Conservation (phyloP, 1,140 invertebrate genomes). For the Drosophila novamexicana region DNA sequence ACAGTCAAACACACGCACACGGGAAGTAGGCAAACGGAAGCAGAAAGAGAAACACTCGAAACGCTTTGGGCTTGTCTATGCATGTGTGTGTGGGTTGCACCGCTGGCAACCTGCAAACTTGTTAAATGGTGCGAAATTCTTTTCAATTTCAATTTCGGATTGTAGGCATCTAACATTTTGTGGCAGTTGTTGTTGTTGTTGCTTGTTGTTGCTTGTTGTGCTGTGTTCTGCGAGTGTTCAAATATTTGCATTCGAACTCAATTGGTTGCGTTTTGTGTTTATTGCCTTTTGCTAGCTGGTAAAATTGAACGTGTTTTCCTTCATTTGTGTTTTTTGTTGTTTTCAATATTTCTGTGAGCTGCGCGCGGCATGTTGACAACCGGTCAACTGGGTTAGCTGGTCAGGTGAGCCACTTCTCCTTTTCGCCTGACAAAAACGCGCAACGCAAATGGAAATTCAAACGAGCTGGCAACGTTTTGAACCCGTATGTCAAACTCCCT, state of each 20-base stretch:
- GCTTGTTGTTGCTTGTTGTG: constrained; percentile 22
- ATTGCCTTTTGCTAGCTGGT: constrained; percentile 66
- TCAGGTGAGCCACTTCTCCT: constrained; percentile 34
- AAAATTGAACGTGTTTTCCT: constrained; percentile 53
- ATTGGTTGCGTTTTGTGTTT: constrained; percentile 79
- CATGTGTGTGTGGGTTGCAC: constrained; percentile 3
- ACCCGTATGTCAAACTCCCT: constrained; percentile 60
- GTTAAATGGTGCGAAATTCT: constrained; percentile 78
- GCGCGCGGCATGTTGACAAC: constrained; percentile 48
- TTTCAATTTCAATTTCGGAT: constrained; percentile 72
- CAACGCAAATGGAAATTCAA: constrained; percentile 72
- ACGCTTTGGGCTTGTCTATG: constrained; percentile 32
- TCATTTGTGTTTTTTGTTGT: constrained; percentile 33
- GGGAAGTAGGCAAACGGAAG: constrained; percentile 4
- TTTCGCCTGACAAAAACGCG: constrained; percentile 16
- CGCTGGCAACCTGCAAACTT: constrained; percentile 41
- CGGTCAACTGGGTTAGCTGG: constrained; percentile 29
- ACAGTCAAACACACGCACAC: background rate
- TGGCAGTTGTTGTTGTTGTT: constrained; percentile 9
- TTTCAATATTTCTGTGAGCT: constrained; percentile 50
- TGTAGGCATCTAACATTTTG: constrained; percentile 40
- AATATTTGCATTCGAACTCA: constrained; percentile 81
- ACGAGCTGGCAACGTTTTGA: constrained; percentile 60
- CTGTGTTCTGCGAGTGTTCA: constrained; percentile 44
- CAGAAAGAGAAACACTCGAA: constrained; percentile 16